Evolutionary conservation across 2,888 invertebrate species (phyloP).

Genomic region (Ichneumoninae sp.): DNA sequence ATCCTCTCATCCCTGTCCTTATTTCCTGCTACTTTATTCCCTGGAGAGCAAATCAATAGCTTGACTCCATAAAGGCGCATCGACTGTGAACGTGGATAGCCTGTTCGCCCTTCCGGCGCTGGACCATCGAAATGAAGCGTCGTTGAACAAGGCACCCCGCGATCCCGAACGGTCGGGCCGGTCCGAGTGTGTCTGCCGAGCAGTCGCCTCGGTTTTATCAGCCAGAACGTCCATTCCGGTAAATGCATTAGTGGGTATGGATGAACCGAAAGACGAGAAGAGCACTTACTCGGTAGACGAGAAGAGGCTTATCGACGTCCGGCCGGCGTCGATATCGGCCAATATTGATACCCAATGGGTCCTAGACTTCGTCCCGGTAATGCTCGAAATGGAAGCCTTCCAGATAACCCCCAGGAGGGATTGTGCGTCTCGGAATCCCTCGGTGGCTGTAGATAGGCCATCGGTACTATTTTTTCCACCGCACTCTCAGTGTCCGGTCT

Average conservation of each 20-base stretch:
- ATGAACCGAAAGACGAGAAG: slow-evolving; percentile 55
- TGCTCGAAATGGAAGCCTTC: slow-evolving; percentile 39
- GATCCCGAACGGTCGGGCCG: slow-evolving; percentile 41
- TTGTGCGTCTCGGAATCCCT: slow-evolving; percentile 68
- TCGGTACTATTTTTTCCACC: slow-evolving; percentile 69
- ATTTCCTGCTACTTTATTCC: slow-evolving; percentile 45
- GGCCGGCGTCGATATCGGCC: slow-evolving; percentile 64
- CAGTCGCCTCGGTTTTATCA: slow-evolving; percentile 56
- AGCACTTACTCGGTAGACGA: slow-evolving; percentile 58
- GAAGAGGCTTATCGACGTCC: slow-evolving; percentile 72
- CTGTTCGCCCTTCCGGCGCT: not conserved
- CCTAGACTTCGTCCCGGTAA: slow-evolving; percentile 47
- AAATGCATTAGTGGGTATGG: slow-evolving; percentile 62
- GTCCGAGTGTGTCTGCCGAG: slow-evolving; percentile 42
- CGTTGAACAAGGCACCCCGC: slow-evolving; percentile 17
- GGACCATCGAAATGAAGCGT: not conserved
- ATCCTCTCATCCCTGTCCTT: slow-evolving; percentile 28
- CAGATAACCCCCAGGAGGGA: slow-evolving; percentile 69
- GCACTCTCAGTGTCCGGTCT: slow-evolving; percentile 26
- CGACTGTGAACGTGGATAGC: too few relatives aligned
- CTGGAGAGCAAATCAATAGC: not conserved
- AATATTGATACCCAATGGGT: slow-evolving; percentile 74
- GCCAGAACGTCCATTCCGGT: slow-evolving; percentile 68
- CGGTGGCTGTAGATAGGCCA: slow-evolving; percentile 61
- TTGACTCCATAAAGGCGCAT: not conserved